Evolutionary conservation across 2,888 invertebrate genomes (phyloP).

Genomic region (Tachina grossa): DNA sequence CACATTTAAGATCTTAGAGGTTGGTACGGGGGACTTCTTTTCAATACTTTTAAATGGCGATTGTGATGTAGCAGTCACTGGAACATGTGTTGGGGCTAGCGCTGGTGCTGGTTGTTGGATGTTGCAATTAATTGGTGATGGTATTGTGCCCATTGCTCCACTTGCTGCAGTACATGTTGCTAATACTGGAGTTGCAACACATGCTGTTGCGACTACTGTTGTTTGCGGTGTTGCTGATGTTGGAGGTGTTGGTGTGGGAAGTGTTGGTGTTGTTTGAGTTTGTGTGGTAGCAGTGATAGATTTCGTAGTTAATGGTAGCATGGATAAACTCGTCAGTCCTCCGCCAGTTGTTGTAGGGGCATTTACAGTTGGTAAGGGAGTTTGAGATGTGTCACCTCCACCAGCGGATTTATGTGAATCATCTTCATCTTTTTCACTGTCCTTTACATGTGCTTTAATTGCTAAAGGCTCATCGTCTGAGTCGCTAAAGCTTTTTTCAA

Average conservation of each 20-base stretch:
- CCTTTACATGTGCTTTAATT: conserved; percentile 83
- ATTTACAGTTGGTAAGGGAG: conserved; percentile 44
- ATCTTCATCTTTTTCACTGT: conserved; percentile 75
- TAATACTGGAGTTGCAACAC: conserved; percentile 4
- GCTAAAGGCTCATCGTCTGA: conserved; percentile 87
- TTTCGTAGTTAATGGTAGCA: conserved; percentile 78
- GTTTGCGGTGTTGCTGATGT: conserved; percentile 1
- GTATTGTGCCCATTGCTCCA: conserved; percentile 38
- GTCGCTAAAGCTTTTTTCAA: conserved; percentile 85
- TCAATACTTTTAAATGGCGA: conserved; percentile 76
- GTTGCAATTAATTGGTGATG: conserved; percentile 59
- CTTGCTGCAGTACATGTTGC: conserved; percentile 31
- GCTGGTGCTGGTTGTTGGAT: conserved; percentile 61
- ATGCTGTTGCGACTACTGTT: background rate
- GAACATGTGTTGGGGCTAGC: conserved; percentile 55
- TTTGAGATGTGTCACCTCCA: conserved; percentile 40
- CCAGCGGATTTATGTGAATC: conserved; percentile 69
- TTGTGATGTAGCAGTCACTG: conserved; percentile 61
- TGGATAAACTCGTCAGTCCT: conserved; percentile 73
- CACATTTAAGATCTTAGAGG: conserved; percentile 79
- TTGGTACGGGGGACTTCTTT: conserved; percentile 80
- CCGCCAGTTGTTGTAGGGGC: conserved; percentile 33
- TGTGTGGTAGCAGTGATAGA: conserved; percentile 62
- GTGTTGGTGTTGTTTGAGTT: conserved; percentile 23
- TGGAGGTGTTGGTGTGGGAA: conserved; percentile 2